Evolutionary conservation across 2,888 invertebrate species (phyloP).

Genomic region (Endomychus coccineus): DNA sequence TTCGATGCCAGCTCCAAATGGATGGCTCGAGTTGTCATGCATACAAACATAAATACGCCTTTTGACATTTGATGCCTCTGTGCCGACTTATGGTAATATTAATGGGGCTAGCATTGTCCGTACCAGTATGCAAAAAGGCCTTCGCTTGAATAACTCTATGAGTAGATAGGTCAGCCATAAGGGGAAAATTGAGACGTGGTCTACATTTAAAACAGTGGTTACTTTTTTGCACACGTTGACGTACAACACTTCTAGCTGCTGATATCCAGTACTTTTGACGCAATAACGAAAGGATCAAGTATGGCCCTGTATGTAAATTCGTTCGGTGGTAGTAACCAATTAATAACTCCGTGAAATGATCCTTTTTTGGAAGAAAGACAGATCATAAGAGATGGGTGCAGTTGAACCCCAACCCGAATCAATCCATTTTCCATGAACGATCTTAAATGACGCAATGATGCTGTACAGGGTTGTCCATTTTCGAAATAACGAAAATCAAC

Average conservation of each 20-base stretch:
- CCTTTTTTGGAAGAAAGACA: background rate
- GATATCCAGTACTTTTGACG: conserved; percentile 24
- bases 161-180: conserved; percentile 20
- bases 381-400: too few relatives aligned
- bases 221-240: conserved; percentile 1
- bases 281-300: conserved; percentile 17
- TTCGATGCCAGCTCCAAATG: conserved; percentile 4
- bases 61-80: conserved; percentile 5
- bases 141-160: conserved; percentile 13
- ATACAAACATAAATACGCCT: conserved; percentile 8
- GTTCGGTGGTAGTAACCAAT: conserved; percentile 18
- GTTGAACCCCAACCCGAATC: too few relatives aligned
- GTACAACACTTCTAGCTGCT: conserved; percentile 9
- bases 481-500: too few relatives aligned
- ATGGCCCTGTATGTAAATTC: conserved; percentile 19
- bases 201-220: conserved; percentile 9
- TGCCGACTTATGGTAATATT: too few relatives aligned
- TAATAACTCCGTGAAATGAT: background rate
- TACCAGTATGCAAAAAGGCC: too few relatives aligned
- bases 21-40: background rate
- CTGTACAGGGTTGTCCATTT: too few relatives aligned
- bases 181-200: conserved; percentile 10
- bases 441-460: too few relatives aligned
- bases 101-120: too few relatives aligned
- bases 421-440: too few relatives aligned